Base-by-base conservation (phyloP, 2,888 invertebrate genomes). In the Furcula furcula region DNA sequence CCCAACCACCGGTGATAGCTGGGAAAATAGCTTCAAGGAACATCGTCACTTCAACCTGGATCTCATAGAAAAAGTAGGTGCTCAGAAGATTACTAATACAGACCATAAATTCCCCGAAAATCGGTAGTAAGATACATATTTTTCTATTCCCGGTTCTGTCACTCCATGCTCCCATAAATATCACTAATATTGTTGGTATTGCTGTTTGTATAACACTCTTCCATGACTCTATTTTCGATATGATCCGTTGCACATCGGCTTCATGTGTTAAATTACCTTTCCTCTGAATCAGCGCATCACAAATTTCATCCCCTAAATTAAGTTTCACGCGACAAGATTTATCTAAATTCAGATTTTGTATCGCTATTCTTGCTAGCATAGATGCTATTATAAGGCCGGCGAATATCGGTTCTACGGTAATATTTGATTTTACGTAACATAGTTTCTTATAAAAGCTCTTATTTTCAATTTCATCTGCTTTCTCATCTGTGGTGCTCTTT, bases 361-460 rank as follows among this genome's bases (percentile, higher is more conserved):
- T 92, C 3, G 95, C 95, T 41, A 95, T 66, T 46, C 92, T 91
- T 1, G 95, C 92, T 15, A 91, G 58, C 56, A 90, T 90, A 19
- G 91, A 89, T 12, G 92, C 91, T 69, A 93, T 89, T 2, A 94
- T 91, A 52, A 93, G 90, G 28, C 93, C 92, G 0, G 93, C 93
- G 26, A 94, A 70, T 80, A 94, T 92, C 0, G 94, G 94, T 58
- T 94, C 94, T 0, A 94, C 93, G 1, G 93, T 92, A 44, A 93
- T 92, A 64, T 91, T 92, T 7, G 74, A 72, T 48, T 84, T 85
- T 25, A 93, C 56, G 47, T 89, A 88, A 34, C 76, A 70, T 64
- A 90, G 78, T 60, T 91, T 92, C 52, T 91, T 82, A 7, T 69
- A 63, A 40, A 90, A 78, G 4, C 76, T 84, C 84, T 89, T 90